phyloP scores from a whole-genome alignment of 1,140 invertebrate species.

The Macrocentrus cingulum region DNA sequence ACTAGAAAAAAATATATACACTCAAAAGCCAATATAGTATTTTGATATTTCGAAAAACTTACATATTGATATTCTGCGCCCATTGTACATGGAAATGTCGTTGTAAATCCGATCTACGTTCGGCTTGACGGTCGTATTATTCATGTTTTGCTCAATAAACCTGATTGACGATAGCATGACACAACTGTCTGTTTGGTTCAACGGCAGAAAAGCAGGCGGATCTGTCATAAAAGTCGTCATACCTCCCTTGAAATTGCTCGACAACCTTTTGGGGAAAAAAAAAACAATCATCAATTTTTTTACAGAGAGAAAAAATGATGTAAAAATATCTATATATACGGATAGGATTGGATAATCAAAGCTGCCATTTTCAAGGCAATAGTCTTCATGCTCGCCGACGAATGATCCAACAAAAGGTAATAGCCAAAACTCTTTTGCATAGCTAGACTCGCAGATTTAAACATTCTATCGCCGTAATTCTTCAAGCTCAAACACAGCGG shows the following conservation, averaged over 20 bases:
- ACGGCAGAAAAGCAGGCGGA: slow-evolving; percentile 24
- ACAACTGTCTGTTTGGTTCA: slow-evolving; percentile 36
- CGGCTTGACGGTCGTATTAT: slow-evolving; percentile 10
- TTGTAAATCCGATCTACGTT: slow-evolving; percentile 10
- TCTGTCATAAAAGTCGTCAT: slow-evolving; percentile 26
- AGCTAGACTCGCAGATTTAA: too few species aligned
- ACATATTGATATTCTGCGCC: slow-evolving; percentile 36
- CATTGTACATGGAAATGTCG: slow-evolving; percentile 31
- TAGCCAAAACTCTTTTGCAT: too few species aligned
- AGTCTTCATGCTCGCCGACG: too few species aligned
- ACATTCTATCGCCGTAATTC: too few species aligned
- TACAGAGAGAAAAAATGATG: neutral
- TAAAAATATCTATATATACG: too few species aligned
- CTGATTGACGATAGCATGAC: slow-evolving; percentile 10
- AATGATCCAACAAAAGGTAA: too few species aligned
- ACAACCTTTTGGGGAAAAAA: slow-evolving; percentile 26
- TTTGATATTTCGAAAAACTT: slow-evolving; percentile 5
- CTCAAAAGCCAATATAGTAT: neutral
- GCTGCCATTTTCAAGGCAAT: too few species aligned
- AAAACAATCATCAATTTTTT: slow-evolving; percentile 5
- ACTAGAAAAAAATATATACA: slow-evolving; percentile 31
- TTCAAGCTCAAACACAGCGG: too few species aligned
- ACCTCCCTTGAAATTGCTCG: slow-evolving; percentile 33
- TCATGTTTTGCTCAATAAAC: slow-evolving; percentile 6
- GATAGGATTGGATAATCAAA: too few species aligned